Conservation (phyloP, 2,113 vertebrate genomes). For the Sardina pilchardus region DNA sequence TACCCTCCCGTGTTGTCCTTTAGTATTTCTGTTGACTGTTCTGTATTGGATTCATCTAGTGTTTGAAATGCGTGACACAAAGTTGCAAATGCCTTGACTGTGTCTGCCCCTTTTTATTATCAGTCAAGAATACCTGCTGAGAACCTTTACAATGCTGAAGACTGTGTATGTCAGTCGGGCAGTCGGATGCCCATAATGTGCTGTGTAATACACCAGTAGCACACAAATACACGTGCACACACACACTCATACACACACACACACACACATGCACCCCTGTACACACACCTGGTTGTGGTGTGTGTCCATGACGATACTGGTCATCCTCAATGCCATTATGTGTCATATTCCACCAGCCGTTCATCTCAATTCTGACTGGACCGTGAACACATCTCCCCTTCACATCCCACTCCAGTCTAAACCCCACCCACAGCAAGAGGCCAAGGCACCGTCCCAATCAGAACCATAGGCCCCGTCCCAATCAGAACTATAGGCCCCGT, state of each 20-base stretch:
- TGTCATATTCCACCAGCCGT: not conserved
- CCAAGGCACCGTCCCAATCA: too few relatives aligned
- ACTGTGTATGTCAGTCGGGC: too few relatives aligned
- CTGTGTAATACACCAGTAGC: too few relatives aligned
- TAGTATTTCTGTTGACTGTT: not conserved
- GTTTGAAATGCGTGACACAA: conserved; percentile 58
- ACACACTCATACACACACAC: not conserved
- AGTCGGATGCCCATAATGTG: too few relatives aligned
- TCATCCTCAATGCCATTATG: not conserved
- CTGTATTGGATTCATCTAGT: conserved; percentile 44
- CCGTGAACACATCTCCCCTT: too few relatives aligned
- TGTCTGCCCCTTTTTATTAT: too few relatives aligned
- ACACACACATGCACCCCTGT: not conserved
- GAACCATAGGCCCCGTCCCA: too few relatives aligned
- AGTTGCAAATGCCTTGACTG: not conserved
- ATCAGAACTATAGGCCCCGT: too few relatives aligned
- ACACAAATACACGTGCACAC: not conserved
- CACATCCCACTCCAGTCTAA: too few relatives aligned
- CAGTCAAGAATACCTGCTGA: too few relatives aligned
- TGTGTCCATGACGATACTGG: not conserved
- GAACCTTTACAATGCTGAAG: too few relatives aligned
- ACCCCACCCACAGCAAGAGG: too few relatives aligned
- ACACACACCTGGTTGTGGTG: not conserved
- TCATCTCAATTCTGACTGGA: not conserved
- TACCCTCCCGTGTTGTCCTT: not conserved